Percentiles rank a stretch among this genome's conserved stretches.
Conservation (phyloP, 2,797 vertebrate species). For the Peromyscus nudipes region DNA sequence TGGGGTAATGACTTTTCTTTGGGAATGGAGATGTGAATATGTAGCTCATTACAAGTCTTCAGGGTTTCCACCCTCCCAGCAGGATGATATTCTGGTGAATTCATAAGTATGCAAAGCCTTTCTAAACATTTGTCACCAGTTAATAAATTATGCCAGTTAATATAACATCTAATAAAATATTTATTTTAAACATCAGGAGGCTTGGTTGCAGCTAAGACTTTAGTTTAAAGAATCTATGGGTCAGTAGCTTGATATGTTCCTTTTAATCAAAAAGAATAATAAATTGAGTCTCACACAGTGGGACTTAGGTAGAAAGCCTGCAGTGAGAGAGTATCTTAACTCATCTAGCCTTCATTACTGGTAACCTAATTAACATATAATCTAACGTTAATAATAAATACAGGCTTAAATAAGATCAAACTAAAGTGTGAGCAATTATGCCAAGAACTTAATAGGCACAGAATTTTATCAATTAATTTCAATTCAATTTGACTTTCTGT, state of each 20-base stretch:
- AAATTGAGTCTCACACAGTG: slow-evolving; percentile 9
- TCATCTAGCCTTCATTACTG: slow-evolving; percentile 48
- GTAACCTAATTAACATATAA: slow-evolving; percentile 69
- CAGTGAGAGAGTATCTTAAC: slow-evolving; percentile 64
- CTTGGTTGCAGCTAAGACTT: neutral
- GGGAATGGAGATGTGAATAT: slow-evolving; percentile 26
- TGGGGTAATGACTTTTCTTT: slow-evolving; percentile 23
- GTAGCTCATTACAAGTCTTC: slow-evolving; percentile 57
- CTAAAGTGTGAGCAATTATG: neutral
- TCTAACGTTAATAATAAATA: slow-evolving; percentile 79
- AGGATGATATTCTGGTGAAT: slow-evolving; percentile 56
- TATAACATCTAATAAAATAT: slow-evolving; percentile 75
- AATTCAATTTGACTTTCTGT: slow-evolving; percentile 54
- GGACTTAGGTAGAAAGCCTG: slow-evolving; percentile 53
- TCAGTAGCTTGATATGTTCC: neutral
- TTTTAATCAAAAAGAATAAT: slow-evolving; percentile 74
- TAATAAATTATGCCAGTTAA: slow-evolving; percentile 79
- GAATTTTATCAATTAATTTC: slow-evolving; percentile 70
- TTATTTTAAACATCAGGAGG: slow-evolving; percentile 69
- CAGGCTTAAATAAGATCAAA: slow-evolving; percentile 57
- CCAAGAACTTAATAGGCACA: slow-evolving; percentile 27
- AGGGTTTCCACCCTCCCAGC: slow-evolving; percentile 38
- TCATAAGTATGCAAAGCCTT: slow-evolving; percentile 63
- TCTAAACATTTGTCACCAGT: slow-evolving; percentile 65
- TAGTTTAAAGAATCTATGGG: slow-evolving; percentile 36